A percentile compares a stretch with the other conserved stretches of the same genome.
phyloP scores from a whole-genome alignment of 2,888 invertebrate genomes.

The Ctena decussata region DNA sequence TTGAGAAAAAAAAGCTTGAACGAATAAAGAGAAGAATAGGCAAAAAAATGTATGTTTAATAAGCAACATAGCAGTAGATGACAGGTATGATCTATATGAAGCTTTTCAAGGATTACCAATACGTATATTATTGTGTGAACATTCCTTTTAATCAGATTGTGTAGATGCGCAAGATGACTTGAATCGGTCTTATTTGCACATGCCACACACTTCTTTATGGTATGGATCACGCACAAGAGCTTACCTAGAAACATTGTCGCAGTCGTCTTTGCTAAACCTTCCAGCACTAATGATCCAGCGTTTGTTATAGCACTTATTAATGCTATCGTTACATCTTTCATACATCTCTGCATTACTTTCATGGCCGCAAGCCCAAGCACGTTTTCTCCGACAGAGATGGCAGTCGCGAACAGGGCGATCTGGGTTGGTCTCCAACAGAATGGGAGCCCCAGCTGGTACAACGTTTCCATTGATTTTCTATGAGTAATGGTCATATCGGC shows the following conservation, averaged over 20 bases:
- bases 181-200: too few species aligned
- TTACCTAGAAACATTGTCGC: slow-evolving; percentile 33
- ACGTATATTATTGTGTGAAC: too few species aligned
- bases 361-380: slow-evolving; percentile 20
- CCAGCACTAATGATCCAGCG: slow-evolving; percentile 29
- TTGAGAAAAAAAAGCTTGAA: too few species aligned
- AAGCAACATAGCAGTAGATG: too few species aligned
- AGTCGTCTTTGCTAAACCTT: slow-evolving; percentile 32
- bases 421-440: slow-evolving; percentile 43
- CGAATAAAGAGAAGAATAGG: too few species aligned
- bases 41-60: too few species aligned
- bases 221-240: too few species aligned
- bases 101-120: too few species aligned
- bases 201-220: too few species aligned
- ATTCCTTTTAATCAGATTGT: too few species aligned
- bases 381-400: background rate
- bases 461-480: slow-evolving; percentile 35
- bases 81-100: too few species aligned
- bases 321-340: slow-evolving; percentile 27
- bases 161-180: too few species aligned
- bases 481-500: slow-evolving; percentile 32
- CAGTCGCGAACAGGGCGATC: slow-evolving; percentile 33
- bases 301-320: slow-evolving; percentile 15
- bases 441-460: slow-evolving; percentile 46
- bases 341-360: slow-evolving; percentile 14